A percentile compares a stretch with the other conserved stretches of the same genome.
phyloP scores from a whole-genome alignment of 2,888 invertebrate genomes.

The Latrodectus elegans region DNA sequence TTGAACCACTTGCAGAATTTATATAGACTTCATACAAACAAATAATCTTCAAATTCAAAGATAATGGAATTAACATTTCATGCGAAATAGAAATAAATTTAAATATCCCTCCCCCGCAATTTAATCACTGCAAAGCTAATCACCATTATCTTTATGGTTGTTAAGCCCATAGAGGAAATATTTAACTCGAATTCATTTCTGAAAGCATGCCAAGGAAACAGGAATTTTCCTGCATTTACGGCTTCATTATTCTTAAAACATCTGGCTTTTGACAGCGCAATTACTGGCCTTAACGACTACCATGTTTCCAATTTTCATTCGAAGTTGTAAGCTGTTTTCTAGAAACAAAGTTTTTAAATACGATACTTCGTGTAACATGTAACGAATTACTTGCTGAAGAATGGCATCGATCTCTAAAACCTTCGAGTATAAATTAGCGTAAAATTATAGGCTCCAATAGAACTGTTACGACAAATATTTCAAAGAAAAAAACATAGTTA shows the following conservation, averaged over 20 bases:
- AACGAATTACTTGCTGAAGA: slow-evolving; percentile 13
- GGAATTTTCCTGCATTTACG: slow-evolving; percentile 1
- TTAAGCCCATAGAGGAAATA: slow-evolving; percentile 8
- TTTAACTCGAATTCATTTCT: slow-evolving; percentile 32
- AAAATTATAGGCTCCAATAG: slow-evolving; percentile 18
- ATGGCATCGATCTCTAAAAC: too few species aligned
- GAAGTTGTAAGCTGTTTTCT: slow-evolving; percentile 9
- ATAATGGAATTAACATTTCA: not conserved
- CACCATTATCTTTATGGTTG: not conserved
- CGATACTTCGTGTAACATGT: slow-evolving; percentile 26
- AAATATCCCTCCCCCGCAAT: not conserved
- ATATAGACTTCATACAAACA: too few species aligned
- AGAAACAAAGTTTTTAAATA: slow-evolving; percentile 39
- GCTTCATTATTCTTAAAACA: slow-evolving; percentile 51
- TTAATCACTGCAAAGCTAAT: slow-evolving; percentile 4
- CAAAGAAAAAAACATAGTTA: not conserved
- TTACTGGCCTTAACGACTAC: slow-evolving; percentile 28
- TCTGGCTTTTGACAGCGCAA: slow-evolving; percentile 51
- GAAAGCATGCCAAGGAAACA: slow-evolving; percentile 26
- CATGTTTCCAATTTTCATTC: slow-evolving; percentile 43
- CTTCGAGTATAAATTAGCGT: slow-evolving; percentile 4
- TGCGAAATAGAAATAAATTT: not conserved
- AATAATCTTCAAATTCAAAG: not conserved
- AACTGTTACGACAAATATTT: not conserved
- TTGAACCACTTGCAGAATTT: too few species aligned